Base-by-base conservation (phyloP, 2,797 vertebrate genomes). In the Rhadinocentrus ornatus region DNA sequence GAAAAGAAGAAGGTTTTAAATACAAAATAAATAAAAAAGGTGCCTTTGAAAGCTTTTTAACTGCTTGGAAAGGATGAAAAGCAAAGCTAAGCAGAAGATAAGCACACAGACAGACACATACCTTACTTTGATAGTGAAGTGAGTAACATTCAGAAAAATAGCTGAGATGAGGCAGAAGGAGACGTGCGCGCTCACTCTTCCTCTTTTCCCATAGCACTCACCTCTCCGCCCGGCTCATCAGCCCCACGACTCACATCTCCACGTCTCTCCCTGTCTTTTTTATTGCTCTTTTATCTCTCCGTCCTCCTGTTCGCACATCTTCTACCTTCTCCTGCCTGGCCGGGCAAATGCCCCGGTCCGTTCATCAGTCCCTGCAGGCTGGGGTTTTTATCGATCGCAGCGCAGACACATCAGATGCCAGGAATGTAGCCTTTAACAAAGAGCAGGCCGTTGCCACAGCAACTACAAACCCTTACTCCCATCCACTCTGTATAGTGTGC, bases 361-460 rank as follows among this genome's bases (percentile, higher is more conserved):
- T 69, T 84, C 86, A 80, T 80, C 85, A 83, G 84, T 89, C 89
- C 84, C 88, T 61, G 83, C 81, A 88, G 91, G 82, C 85, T 77
- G 81, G 77, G 61, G 54, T 78, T 80, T 87, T 81, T 88, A 93
- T 93, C 85, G 92, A 93, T 91, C 77, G 81, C 82, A 26, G 79
- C 86, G 56, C 87, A 90, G 90, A 87, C 89, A 88, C 91, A 92
- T 92, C 91, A 93, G 89, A 93, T 91, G 88, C 89, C 90, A 86
- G 91, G 88, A 91, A 91, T 91, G 91, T 86, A 91, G 91, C 91
- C 85, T 89, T 89, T 89, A 89, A 92, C 89, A 92, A 92, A 92
- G 91, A 94, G 91, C 91, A 90, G 89, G 83, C 89, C 75, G 93
- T 95, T 93, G 89, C 94, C 91, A 93, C 88, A 89, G 93, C 93